Conservation (phyloP, 2,113 vertebrate genomes). For the Lepisosteus oculatus region DNA sequence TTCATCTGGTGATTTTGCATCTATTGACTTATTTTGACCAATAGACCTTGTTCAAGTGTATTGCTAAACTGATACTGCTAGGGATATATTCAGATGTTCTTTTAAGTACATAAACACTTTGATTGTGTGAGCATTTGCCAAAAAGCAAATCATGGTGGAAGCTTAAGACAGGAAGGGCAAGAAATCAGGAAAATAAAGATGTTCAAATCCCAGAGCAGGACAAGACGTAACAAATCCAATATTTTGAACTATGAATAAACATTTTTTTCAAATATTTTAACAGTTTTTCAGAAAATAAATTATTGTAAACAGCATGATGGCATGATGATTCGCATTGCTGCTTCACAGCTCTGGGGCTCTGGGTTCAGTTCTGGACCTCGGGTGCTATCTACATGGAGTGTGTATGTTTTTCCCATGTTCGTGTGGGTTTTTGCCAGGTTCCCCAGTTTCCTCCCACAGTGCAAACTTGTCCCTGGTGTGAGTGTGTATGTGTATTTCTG, state of each 20-base stretch:
- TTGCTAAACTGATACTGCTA: slow-evolving; percentile 4
- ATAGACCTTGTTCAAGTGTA: not conserved
- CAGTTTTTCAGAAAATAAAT: too few species aligned
- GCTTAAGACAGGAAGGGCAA: not conserved
- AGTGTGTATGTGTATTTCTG: too few species aligned
- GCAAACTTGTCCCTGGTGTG: too few species aligned
- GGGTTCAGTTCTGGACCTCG: too few species aligned
- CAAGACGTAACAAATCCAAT: not conserved
- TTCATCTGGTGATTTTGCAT: too few species aligned
- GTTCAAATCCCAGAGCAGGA: not conserved
- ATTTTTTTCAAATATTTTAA: not conserved
- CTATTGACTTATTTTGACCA: not conserved
- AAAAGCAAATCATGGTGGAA: not conserved
- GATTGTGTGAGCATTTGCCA: slow-evolving; percentile 4
- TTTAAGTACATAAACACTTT: not conserved
- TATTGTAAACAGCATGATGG: too few species aligned
- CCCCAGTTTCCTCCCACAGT: too few species aligned
- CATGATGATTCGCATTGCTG: too few species aligned
- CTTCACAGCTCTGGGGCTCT: too few species aligned
- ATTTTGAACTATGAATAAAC: slow-evolving; percentile 1
- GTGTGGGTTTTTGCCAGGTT: too few species aligned
- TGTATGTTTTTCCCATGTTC: too few species aligned
- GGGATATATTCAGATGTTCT: slow-evolving; percentile 15
- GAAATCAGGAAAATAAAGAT: slow-evolving; percentile 13
- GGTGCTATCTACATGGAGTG: too few species aligned